Conservation (phyloP, 2,797 vertebrate genomes). For the Falco peregrinus region DNA sequence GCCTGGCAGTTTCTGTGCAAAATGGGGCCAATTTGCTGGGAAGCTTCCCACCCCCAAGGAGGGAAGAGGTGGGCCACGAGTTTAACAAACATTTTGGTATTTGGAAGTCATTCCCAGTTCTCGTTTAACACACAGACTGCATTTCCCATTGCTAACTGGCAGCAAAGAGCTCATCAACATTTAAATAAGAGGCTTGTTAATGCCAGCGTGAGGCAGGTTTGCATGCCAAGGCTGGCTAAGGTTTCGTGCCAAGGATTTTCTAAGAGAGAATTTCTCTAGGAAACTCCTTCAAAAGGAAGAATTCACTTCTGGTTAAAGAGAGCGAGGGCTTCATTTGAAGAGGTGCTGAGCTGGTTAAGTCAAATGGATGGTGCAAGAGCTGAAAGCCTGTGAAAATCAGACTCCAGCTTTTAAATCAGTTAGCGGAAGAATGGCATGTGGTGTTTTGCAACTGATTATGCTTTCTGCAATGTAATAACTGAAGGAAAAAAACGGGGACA, state of each 20-base stretch:
- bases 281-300: conserved; percentile 79
- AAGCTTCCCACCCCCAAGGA: conserved; percentile 48
- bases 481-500: neutral
- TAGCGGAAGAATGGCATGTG: conserved; percentile 47
- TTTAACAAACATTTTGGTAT: conserved; percentile 77
- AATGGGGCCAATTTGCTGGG: conserved; percentile 58
- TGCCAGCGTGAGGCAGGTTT: conserved; percentile 79
- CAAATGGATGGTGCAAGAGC: conserved; percentile 44
- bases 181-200: conserved; percentile 81
- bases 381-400: conserved; percentile 56
- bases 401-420: conserved; percentile 52
- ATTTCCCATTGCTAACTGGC: conserved; percentile 81
- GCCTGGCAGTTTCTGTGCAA: conserved; percentile 50
- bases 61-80: conserved; percentile 68
- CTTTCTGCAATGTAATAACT: conserved; percentile 29
- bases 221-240: conserved; percentile 80
- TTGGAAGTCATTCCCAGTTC: conserved; percentile 75
- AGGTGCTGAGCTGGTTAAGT: conserved; percentile 64
- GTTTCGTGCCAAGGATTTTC: conserved; percentile 81
- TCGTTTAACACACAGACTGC: conserved; percentile 80
- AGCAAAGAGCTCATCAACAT: conserved; percentile 80
- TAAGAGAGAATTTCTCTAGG: conserved; percentile 82
- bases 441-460: conserved; percentile 27
- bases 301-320: conserved; percentile 65
- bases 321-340: conserved; percentile 43